phyloP scores from a whole-genome alignment of 2,113 vertebrate genomes.

The Potamarius usumacintae region DNA sequence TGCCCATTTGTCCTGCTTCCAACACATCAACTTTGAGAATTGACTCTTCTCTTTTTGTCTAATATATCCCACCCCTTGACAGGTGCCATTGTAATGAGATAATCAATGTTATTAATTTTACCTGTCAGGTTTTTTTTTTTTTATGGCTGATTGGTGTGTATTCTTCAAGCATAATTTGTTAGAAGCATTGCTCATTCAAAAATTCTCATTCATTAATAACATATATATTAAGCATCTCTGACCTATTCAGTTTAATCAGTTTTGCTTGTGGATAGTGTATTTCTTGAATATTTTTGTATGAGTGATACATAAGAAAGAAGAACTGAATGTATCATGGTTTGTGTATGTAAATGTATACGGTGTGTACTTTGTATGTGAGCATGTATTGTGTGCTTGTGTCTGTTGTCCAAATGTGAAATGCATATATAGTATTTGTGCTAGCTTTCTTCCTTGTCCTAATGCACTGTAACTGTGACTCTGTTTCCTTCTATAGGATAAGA shows the following conservation, averaged over 20 bases:
- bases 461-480: conserved; percentile 1
- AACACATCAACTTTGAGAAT: too few species aligned
- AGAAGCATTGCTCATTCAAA: not conserved
- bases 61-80: too few species aligned
- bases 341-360: not conserved
- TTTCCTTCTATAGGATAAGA: conserved; percentile 87
- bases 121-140: too few species aligned
- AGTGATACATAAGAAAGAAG: not conserved
- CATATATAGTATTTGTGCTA: not conserved
- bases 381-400: not conserved
- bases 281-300: not conserved
- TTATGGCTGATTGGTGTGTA: too few species aligned
- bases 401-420: not conserved
- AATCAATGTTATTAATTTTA: too few species aligned
- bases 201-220: not conserved
- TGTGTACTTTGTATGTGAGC: not conserved
- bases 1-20: too few species aligned
- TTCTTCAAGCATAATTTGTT: not conserved
- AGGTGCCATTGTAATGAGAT: too few species aligned
- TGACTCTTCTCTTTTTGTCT: too few species aligned
- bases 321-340: not conserved
- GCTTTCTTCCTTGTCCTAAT: conserved; percentile 31
- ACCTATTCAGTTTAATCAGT: not conserved
- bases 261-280: not conserved
- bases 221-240: not conserved